phyloP scores from a whole-genome alignment of 2,113 vertebrate species.

The Odontophorus gujanensis region DNA sequence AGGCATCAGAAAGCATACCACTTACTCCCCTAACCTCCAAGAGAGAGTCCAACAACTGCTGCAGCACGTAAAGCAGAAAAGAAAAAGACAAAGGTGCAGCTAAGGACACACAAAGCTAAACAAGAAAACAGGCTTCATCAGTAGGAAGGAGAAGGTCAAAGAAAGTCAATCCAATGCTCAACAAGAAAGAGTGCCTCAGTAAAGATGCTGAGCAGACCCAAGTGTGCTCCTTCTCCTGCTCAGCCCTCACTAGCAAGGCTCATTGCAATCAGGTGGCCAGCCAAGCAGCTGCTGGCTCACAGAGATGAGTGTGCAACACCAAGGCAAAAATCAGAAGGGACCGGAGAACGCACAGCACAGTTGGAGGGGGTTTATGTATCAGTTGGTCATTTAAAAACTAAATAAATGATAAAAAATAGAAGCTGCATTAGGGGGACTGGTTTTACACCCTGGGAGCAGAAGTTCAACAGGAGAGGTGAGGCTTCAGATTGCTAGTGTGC shows the following conservation, averaged over 20 bases:
- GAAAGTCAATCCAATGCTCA: neutral
- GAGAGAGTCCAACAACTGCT: neutral
- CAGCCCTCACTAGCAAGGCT: neutral
- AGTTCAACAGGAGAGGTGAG: neutral
- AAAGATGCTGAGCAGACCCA: neutral
- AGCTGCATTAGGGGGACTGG: neutral
- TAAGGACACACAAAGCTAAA: neutral
- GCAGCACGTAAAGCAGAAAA: neutral
- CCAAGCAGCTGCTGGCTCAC: neutral
- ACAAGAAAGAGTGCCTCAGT: neutral
- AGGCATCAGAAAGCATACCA: neutral
- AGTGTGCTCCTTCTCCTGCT: neutral
- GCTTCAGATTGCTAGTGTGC: neutral
- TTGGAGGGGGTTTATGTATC: neutral
- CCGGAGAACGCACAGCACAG: neutral
- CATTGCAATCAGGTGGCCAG: constrained; percentile 9
- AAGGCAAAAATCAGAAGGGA: neutral
- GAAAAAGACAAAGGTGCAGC: neutral
- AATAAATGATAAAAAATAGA: neutral
- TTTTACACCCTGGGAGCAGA: neutral
- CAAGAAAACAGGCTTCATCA: neutral
- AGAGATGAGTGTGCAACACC: neutral
- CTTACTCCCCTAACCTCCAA: constrained; percentile 24
- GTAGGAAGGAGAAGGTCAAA: constrained; percentile 14
- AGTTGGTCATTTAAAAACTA: neutral